Conservation (phyloP, 64 coral and sea anemone genomes). For the Pocillopora damicornis region DNA sequence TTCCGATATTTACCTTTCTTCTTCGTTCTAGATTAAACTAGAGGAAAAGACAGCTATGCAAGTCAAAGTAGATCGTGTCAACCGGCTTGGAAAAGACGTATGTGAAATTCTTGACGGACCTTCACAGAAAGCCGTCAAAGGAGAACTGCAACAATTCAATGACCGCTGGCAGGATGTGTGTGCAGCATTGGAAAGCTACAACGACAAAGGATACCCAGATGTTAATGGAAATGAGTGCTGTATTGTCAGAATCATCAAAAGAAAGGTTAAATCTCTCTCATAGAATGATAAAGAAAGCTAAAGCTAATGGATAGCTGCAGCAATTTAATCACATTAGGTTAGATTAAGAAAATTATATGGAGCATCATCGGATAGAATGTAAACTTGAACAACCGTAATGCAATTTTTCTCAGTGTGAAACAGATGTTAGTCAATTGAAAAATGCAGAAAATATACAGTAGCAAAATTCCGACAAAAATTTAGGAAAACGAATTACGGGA, state of each 20-base stretch:
- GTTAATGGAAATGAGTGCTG: constrained; percentile 34
- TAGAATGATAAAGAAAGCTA: background rate
- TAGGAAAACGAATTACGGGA: too few species aligned
- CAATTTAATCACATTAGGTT: too few species aligned
- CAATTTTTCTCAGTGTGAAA: too few species aligned
- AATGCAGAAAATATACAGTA: too few species aligned
- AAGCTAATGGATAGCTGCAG: too few species aligned
- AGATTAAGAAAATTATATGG: too few species aligned
- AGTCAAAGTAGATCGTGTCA: constrained; percentile 32
- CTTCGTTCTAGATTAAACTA: constrained; percentile 28
- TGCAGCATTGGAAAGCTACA: constrained; percentile 46
- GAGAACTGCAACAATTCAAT: constrained; percentile 44
- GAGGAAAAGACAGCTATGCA: constrained; percentile 35
- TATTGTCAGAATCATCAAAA: constrained; percentile 37
- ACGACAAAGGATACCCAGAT: constrained; percentile 55
- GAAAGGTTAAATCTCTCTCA: constrained; percentile 48
- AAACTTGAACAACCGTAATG: too few species aligned
- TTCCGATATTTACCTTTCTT: background rate
- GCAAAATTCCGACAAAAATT: too few species aligned
- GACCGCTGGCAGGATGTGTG: constrained; percentile 37
- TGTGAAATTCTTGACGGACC: constrained; percentile 27
- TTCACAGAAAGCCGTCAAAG: constrained; percentile 27
- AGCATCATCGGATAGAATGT: too few species aligned
- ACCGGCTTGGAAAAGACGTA: constrained; percentile 44
- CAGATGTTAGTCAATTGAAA: too few species aligned